These are phyloP conservation scores for Onthophagus sagittarius DNA, from an alignment of 2,888 invertebrate species.

Conservation along the genomic window DNA sequence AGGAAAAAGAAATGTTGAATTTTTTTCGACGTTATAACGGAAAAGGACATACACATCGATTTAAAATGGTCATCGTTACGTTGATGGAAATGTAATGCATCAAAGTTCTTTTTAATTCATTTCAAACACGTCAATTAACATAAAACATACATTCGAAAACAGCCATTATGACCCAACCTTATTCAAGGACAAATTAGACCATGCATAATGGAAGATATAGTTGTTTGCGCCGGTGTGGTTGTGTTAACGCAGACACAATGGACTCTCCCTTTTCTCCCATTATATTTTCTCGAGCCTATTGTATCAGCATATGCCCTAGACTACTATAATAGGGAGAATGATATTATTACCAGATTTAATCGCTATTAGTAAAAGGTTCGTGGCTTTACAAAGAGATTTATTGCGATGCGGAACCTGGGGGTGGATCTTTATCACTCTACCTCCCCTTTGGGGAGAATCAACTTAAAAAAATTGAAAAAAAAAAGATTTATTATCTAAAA, in stretches of 20 bases:
- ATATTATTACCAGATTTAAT: not conserved
- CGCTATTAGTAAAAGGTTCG: not conserved
- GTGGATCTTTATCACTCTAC: not conserved
- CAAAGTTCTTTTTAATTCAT: too few species aligned
- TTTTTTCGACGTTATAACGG: too few species aligned
- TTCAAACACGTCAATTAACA: too few species aligned
- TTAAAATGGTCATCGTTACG: too few species aligned
- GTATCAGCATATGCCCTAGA: not conserved
- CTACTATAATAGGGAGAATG: not conserved
- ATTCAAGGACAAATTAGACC: not conserved
- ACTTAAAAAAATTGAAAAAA: too few species aligned
- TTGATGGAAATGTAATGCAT: too few species aligned
- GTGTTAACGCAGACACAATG: not conserved
- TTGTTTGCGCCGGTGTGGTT: not conserved
- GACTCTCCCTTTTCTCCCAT: not conserved
- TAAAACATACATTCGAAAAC: too few species aligned
- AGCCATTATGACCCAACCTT: too few species aligned
- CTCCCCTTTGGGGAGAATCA: not conserved
- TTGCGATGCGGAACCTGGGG: not conserved
- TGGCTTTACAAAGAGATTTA: not conserved
- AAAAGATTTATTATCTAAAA: too few species aligned
- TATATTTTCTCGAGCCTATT: not conserved
- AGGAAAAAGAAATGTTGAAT: too few species aligned
- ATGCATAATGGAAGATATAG: not conserved
- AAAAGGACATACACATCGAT: too few species aligned